A percentile compares a stretch with the other conserved stretches of the same genome.
These are phyloP conservation scores for Hexactinellida sp. DNA, from an alignment of 37 sponge, comb jelly and placozoan species.

Conservation along the genomic window DNA sequence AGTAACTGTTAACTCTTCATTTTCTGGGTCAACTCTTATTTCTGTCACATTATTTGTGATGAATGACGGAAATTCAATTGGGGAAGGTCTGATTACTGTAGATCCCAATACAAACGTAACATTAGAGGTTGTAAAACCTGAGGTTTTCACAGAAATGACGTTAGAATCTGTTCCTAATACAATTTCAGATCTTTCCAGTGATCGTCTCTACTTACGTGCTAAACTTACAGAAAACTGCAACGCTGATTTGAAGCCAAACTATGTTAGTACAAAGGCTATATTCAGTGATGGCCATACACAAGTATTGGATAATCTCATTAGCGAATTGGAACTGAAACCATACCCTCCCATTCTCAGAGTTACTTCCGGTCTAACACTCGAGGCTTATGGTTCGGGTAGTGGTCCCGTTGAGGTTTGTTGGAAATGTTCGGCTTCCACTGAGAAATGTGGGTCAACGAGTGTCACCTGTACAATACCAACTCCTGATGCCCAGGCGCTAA, in stretches of 20 bases:
- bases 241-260: not conserved
- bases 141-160: conserved; percentile 7
- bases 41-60: not conserved
- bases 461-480: not conserved
- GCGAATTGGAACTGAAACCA: not conserved
- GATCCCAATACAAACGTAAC: not conserved
- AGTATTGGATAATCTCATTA: not conserved
- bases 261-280: not conserved
- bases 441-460: not conserved
- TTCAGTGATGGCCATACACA: not conserved
- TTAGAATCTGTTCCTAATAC: not conserved
- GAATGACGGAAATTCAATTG: not conserved
- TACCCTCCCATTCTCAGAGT: not conserved
- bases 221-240: not conserved
- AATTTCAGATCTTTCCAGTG: not conserved
- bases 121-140: not conserved
- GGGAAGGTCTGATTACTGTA: not conserved
- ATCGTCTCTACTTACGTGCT: not conserved
- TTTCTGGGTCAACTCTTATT: not conserved
- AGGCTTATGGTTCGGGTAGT: not conserved
- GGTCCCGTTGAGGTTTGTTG: not conserved
- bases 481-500: not conserved
- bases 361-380: not conserved
- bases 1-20: not conserved
- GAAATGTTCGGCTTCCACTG: not conserved